Evolutionary conservation across 1,140 invertebrate species (phyloP).

Genomic region (Harpegnathos saltator): DNA sequence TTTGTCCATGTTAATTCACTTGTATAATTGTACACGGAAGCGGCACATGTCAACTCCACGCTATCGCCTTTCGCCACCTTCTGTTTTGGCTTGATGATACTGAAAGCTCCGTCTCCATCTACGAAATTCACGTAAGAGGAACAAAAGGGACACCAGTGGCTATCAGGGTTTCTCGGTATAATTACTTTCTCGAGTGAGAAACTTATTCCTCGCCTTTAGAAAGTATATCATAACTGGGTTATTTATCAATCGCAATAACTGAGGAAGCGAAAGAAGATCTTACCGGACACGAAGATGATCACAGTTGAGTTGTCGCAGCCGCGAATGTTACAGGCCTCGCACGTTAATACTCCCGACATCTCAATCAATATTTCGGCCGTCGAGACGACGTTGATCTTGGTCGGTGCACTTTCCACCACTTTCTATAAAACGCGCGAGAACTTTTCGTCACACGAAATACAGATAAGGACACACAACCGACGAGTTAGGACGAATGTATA

Average conservation of each 20-base stretch:
- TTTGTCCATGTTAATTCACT: constrained; percentile 83
- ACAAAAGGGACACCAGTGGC: neutral
- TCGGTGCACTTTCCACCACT: neutral
- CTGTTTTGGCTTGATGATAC: constrained; percentile 79
- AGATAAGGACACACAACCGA: neutral
- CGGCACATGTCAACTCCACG: constrained; percentile 86
- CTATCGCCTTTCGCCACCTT: constrained; percentile 86
- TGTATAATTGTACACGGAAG: constrained; percentile 86
- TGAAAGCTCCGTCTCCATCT: constrained; percentile 83
- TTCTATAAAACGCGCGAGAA: constrained; percentile 60
- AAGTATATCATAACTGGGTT: neutral
- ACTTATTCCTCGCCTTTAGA: neutral
- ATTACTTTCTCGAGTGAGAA: neutral
- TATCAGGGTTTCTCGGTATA: neutral
- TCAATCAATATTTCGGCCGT: constrained; percentile 57
- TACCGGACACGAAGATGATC: constrained; percentile 78
- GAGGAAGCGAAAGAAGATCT: constrained; percentile 30
- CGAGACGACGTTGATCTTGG: constrained; percentile 9
- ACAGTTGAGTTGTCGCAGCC: constrained; percentile 71
- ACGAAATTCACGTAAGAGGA: constrained; percentile 15
- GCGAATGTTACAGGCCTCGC: constrained; percentile 73
- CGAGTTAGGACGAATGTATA: neutral
- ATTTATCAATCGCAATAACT: constrained; percentile 18
- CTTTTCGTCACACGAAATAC: constrained; percentile 63
- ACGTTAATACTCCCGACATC: constrained; percentile 74